Evolutionary conservation across 2,797 vertebrate genomes (phyloP).

Genomic region (Trematomus bernacchii): DNA sequence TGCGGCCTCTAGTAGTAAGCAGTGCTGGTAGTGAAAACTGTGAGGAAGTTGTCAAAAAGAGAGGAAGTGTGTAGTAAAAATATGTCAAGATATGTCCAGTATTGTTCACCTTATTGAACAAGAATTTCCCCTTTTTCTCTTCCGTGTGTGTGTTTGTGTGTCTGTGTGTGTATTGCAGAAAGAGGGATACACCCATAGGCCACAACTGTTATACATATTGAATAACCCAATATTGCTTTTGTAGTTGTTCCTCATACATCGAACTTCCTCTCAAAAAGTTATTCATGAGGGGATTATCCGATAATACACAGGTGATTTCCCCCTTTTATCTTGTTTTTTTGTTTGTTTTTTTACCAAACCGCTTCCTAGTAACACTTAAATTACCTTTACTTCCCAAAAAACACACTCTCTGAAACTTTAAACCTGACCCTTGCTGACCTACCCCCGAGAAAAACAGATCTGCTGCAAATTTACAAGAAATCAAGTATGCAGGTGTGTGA

Average conservation of each 20-base stretch:
- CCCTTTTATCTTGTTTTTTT: neutral
- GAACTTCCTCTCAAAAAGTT: conserved; percentile 66
- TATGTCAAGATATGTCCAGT: conserved; percentile 76
- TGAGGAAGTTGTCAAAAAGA: conserved; percentile 81
- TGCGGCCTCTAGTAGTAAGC: conserved; percentile 59
- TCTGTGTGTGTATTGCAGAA: conserved; percentile 27
- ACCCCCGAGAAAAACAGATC: neutral
- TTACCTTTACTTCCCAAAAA: conserved; percentile 31
- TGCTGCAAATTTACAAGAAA: neutral
- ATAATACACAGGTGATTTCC: conserved; percentile 39
- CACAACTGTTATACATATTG: neutral
- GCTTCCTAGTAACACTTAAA: conserved; percentile 30
- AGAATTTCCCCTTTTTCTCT: conserved; percentile 72
- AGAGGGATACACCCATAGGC: conserved; percentile 40
- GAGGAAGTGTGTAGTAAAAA: conserved; percentile 84
- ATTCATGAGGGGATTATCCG: conserved; percentile 37
- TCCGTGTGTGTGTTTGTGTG: neutral
- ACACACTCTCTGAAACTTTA: neutral
- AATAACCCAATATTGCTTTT: conserved; percentile 26
- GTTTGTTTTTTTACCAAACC: conserved; percentile 13
- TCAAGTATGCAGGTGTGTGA: neutral
- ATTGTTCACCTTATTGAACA: conserved; percentile 78
- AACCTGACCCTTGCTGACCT: conserved; percentile 41
- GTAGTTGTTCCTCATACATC: conserved; percentile 58
- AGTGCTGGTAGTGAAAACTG: conserved; percentile 56